A percentile compares a stretch with the other conserved stretches of the same genome.
These are phyloP conservation scores for Hermetia illucens DNA, from an alignment of 1,140 invertebrate species.

Conservation along the genomic window DNA sequence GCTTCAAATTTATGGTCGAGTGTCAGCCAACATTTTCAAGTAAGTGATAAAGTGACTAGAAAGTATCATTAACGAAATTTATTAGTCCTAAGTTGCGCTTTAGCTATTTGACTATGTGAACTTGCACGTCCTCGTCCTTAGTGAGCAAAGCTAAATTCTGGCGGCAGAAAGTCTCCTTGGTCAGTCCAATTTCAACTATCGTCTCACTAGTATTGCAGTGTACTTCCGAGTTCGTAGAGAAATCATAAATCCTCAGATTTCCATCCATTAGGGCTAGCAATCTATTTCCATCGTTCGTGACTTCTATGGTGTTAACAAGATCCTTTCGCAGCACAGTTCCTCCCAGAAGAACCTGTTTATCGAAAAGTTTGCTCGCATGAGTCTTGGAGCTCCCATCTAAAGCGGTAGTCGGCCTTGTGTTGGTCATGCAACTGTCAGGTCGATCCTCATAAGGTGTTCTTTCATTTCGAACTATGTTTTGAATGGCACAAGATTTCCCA, in stretches of 20 bases:
- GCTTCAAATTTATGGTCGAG: no score
- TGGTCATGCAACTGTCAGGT: no score
- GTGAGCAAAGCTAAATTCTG: background rate
- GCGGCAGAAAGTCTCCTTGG: background rate
- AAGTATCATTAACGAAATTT: no score
- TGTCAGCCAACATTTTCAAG: no score
- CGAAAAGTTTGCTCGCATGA: no score
- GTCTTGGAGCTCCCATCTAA: no score
- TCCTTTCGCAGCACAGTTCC: slow-evolving; percentile 18
- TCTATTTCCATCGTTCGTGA: slow-evolving; percentile 21
- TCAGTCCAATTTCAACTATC: background rate
- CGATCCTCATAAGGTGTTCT: slow-evolving; percentile 16
- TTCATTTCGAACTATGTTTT: slow-evolving; percentile 27
- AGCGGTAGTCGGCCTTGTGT: no score
- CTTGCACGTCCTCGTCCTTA: background rate
- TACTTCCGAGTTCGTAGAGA: slow-evolving; percentile 18
- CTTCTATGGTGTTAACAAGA: slow-evolving; percentile 17
- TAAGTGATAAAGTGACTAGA: no score
- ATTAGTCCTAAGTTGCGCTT: no score
- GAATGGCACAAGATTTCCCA: slow-evolving; percentile 29
- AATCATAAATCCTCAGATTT: slow-evolving; percentile 18
- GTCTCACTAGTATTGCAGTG: background rate
- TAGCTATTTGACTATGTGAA: no score
- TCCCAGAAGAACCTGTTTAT: slow-evolving; percentile 21
- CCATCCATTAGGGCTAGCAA: slow-evolving; percentile 21